Base-by-base conservation (phyloP, 2,797 vertebrate species). In the Sebastes iracundus region DNA sequence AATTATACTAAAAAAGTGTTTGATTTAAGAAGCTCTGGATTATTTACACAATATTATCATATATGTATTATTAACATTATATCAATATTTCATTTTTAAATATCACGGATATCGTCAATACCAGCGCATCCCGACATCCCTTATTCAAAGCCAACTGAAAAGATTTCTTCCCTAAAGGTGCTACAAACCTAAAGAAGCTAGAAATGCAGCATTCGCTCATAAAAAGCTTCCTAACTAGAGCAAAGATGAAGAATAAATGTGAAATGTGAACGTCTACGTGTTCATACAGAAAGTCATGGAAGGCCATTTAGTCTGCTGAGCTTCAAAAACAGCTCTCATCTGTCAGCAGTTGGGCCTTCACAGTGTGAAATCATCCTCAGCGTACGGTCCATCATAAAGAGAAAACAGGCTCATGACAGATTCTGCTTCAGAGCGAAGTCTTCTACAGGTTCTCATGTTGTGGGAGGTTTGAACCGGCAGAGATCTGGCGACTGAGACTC, bases 381-480 rank as follows among this genome's bases (percentile, higher is more conserved):
- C 49, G 25, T 33, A 2, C 3, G 10, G 72, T 7, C 27, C 8
- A 22, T 61, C 66, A 30, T 11, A 13, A 18, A 27, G 27, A 25
- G 3, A 70, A 67, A 49, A 64, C 14, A 11, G 18, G 23, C 35
- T 62, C 28, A 4, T 61, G 18, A 62, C 20, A 22, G 6, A 66
- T 67, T 49, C 61, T 65, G 27, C 49, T 35, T 27, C 6, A 4
- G 18, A 61, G 28, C 8, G 3, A 6, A 22, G 7, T 2, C 20
- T 22, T 62, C 75, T 52, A 14, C 62, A 53, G 32, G 38, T 82
- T 60, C 42, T 69, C 63, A 49, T 65, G 72, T 6, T 55, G 79
- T 73, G 79, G 77, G 75, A 80, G 68, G 80, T 74, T 63, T n/a
- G 14, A 42, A 27, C 30, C 16, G 23, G 16, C 42, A 30, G 61